phyloP scores from a whole-genome alignment of 2,797 vertebrate species.

The Chelmon rostratus region DNA sequence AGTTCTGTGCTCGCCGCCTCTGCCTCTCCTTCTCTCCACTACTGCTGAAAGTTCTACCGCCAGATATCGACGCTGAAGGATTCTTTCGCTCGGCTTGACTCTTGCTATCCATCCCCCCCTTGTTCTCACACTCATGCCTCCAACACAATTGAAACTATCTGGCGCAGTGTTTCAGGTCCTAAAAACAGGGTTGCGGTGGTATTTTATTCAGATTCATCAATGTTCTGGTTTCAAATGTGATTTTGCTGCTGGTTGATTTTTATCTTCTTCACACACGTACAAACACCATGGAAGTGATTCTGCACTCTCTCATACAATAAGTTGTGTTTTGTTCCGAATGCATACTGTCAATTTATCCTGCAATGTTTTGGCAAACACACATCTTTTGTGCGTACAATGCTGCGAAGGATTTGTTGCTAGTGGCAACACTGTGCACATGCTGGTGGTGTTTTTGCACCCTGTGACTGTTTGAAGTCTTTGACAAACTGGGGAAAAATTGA shows the following conservation, averaged over 20 bases:
- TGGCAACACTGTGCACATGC: conserved; percentile 42
- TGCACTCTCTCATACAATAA: conserved; percentile 26
- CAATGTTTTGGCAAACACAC: conserved; percentile 45
- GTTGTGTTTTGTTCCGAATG: conserved; percentile 33
- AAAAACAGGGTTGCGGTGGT: conserved; percentile 35
- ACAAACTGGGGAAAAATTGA: conserved; percentile 3
- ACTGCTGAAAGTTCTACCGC: conserved; percentile 56
- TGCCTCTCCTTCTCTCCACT: conserved; percentile 52
- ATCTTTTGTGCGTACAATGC: conserved; percentile 30
- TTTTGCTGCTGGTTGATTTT: conserved; percentile 2
- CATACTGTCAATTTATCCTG: conserved; percentile 27
- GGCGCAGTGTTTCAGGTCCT: conserved; percentile 29
- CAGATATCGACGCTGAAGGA: conserved; percentile 73
- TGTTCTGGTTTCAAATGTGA: conserved; percentile 5
- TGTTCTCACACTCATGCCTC: conserved; percentile 53
- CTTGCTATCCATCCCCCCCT: conserved; percentile 47
- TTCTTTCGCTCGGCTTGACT: conserved; percentile 72
- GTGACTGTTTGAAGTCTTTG: conserved; percentile 17
- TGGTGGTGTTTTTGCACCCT: conserved; percentile 51
- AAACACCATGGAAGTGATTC: conserved; percentile 15
- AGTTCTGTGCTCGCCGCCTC: conserved; percentile 66
- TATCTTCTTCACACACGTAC: conserved; percentile 23
- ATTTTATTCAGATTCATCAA: conserved; percentile 25
- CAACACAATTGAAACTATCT: conserved; percentile 61
- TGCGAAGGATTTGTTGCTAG: conserved; percentile 36